A percentile compares a stretch with the other conserved stretches of the same genome.
Evolutionary conservation across 1,140 invertebrate genomes (phyloP).

Genomic region (Macrotrachela quadricornifera): DNA sequence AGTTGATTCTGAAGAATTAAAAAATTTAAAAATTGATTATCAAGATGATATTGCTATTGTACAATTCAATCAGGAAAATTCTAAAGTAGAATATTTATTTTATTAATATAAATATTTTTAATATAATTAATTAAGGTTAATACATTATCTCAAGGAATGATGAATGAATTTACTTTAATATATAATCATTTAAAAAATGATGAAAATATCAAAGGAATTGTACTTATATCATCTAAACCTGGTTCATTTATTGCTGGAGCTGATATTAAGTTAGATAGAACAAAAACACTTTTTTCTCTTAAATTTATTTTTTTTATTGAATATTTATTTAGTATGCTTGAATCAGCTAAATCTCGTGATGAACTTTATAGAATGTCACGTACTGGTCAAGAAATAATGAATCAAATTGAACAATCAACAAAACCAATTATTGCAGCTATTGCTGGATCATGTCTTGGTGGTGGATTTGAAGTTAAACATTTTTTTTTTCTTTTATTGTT

Average conservation of each 20-base stretch:
- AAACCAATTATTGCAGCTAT: slow-evolving; percentile 93
- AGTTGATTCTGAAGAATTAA: too few species aligned
- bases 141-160: slow-evolving; percentile 52
- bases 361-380: slow-evolving; percentile 51
- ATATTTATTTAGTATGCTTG: slow-evolving; percentile 7
- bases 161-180: slow-evolving; percentile 48
- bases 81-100: too few species aligned
- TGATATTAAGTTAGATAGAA: slow-evolving; percentile 42
- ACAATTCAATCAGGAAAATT: too few species aligned
- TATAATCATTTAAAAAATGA: slow-evolving; percentile 52
- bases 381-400: slow-evolving; percentile 44
- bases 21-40: too few species aligned
- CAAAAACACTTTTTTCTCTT: too few species aligned
- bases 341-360: slow-evolving; percentile 19
- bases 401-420: slow-evolving; percentile 50
- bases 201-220: slow-evolving; percentile 52
- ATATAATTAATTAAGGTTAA: slow-evolving; percentile 44
- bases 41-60: too few species aligned
- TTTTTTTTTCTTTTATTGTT: too few species aligned
- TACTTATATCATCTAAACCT: slow-evolving; percentile 80
- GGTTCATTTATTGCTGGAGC: slow-evolving; percentile 91
- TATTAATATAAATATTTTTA: too few species aligned
- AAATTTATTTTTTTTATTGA: too few species aligned
- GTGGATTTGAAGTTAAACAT: slow-evolving; percentile 71
- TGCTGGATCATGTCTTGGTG: slow-evolving; percentile 78